Percentiles rank a stretch among this genome's conserved stretches.
Conservation (phyloP, 1,140 invertebrate genomes). For the Asbolus verrucosus region DNA sequence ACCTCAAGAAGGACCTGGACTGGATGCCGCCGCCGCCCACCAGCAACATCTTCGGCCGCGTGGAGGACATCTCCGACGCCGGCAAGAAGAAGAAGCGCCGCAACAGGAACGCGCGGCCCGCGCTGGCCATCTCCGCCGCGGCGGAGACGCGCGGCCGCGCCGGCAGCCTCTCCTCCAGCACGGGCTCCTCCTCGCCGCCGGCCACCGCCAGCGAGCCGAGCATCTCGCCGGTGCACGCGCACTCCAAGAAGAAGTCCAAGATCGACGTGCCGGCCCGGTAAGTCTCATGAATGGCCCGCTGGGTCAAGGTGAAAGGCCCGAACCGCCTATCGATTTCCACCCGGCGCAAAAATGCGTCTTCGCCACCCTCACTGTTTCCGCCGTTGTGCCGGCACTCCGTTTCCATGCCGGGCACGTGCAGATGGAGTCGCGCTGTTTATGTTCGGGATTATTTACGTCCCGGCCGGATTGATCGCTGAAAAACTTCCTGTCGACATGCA, state of each 20-base stretch:
- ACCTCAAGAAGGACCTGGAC: constrained; percentile 93
- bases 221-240: constrained; percentile 76
- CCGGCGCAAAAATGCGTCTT: constrained; percentile 37
- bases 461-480: too few species aligned
- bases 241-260: constrained; percentile 79
- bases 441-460: too few species aligned
- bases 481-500: too few species aligned
- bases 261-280: constrained; percentile 84
- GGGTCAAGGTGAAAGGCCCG: constrained; percentile 50
- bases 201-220: constrained; percentile 77
- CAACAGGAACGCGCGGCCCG: constrained; percentile 73
- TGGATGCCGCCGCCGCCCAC: constrained; percentile 80
- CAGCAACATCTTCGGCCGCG: constrained; percentile 63
- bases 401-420: constrained; percentile 24
- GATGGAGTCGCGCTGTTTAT: too few species aligned
- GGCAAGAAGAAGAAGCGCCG: constrained; percentile 78
- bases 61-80: constrained; percentile 62
- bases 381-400: constrained; percentile 20
- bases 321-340: constrained; percentile 46
- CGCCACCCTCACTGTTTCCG: constrained; percentile 29
- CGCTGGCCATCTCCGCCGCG: constrained; percentile 68
- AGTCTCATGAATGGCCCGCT: constrained; percentile 63
- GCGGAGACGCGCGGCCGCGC: constrained; percentile 68
- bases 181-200: constrained; percentile 76
- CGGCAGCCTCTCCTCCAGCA: constrained; percentile 76